Evolutionary conservation across 2,113 vertebrate species (phyloP).

Genomic region (Noctilio leporinus): DNA sequence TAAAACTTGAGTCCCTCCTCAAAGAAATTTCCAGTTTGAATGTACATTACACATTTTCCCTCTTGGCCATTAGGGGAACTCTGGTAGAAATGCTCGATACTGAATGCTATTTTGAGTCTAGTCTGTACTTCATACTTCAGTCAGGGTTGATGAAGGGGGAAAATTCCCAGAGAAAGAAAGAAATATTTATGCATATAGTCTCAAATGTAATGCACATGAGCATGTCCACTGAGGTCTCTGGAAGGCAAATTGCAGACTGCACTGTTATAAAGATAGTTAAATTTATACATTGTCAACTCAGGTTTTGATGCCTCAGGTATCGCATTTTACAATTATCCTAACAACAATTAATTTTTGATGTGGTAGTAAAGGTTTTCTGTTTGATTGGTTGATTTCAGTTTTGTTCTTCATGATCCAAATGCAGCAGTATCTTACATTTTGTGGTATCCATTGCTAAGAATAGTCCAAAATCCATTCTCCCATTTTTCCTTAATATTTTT

Average conservation of each 20-base stretch:
- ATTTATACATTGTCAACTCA: background rate
- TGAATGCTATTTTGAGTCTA: background rate
- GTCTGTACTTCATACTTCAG: background rate
- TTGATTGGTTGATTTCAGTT: background rate
- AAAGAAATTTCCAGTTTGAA: background rate
- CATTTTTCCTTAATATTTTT: background rate
- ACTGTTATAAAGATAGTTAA: background rate
- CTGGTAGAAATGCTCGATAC: background rate
- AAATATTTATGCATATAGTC: constrained; percentile 40
- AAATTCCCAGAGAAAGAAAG: constrained; percentile 22
- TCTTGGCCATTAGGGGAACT: background rate
- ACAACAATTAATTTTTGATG: background rate
- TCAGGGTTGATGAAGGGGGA: constrained; percentile 5
- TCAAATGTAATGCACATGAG: background rate
- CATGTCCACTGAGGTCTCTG: background rate
- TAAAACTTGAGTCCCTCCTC: background rate
- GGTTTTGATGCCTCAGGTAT: background rate
- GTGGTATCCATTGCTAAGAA: background rate
- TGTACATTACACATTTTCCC: background rate
- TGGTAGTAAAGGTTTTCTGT: background rate
- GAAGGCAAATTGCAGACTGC: background rate
- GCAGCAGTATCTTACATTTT: background rate
- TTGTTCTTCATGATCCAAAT: constrained; percentile 7
- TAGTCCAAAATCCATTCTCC: background rate
- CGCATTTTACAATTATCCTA: background rate